Conservation (phyloP, 2,797 vertebrate genomes). For the Lepus townsendii region DNA sequence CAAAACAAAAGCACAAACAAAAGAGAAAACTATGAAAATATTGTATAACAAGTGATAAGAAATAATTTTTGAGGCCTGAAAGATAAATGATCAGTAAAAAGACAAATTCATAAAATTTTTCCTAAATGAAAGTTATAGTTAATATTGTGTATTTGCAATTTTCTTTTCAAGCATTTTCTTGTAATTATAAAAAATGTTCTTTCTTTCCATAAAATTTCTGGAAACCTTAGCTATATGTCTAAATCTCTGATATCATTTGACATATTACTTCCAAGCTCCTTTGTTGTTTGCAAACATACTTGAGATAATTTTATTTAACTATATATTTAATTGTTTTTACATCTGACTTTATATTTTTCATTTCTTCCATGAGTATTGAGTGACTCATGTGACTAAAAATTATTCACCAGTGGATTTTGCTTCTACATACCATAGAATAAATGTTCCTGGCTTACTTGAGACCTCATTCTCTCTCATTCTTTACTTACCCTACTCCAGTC, state of each 20-base stretch:
- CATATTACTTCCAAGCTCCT: neutral
- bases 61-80: neutral
- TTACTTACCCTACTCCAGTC: neutral
- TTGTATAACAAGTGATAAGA: neutral
- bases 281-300: neutral
- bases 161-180: neutral
- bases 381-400: neutral
- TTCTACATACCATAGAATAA: neutral
- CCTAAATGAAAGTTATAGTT: neutral
- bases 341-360: neutral
- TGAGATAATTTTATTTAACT: neutral
- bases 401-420: neutral
- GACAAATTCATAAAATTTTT: neutral
- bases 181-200: neutral
- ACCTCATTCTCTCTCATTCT: neutral
- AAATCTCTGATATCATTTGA: neutral
- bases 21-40: neutral
- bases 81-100: neutral
- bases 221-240: neutral
- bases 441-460: neutral
- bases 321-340: neutral
- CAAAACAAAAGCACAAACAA: neutral
- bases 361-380: neutral
- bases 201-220: neutral
- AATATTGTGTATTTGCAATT: neutral